Percentiles rank a stretch among this genome's conserved stretches.
Evolutionary conservation across 2,888 invertebrate species (phyloP).

Genomic region (Sisyra terminalis): DNA sequence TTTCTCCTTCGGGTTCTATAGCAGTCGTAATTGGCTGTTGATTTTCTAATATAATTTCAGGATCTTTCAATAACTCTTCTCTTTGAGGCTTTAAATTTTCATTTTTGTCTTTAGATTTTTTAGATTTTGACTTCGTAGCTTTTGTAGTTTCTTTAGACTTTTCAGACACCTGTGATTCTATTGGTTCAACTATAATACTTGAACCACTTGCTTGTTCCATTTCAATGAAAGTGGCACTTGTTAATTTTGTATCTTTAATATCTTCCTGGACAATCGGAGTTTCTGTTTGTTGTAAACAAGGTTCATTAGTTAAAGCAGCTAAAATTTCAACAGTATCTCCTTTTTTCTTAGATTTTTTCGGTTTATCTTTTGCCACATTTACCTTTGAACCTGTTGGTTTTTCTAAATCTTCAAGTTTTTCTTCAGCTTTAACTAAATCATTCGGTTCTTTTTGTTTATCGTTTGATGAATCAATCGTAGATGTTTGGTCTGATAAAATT

Average conservation of each 20-base stretch:
- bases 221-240: too few relatives aligned
- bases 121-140: not conserved
- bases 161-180: conserved; percentile 16
- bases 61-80: not conserved
- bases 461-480: not conserved
- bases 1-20: too few relatives aligned
- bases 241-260: too few relatives aligned
- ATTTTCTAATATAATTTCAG: too few relatives aligned
- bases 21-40: too few relatives aligned
- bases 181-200: conserved; percentile 18
- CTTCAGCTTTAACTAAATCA: not conserved
- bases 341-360: conserved; percentile 7
- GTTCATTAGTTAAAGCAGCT: conserved; percentile 5
- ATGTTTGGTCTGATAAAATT: too few relatives aligned
- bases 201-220: conserved; percentile 15
- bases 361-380: conserved; percentile 7
- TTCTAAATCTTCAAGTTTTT: conserved; percentile 3
- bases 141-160: conserved; percentile 4
- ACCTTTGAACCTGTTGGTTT: conserved; percentile 9
- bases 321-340: not conserved
- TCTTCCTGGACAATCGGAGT: not conserved
- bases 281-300: conserved; percentile 7
- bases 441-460: not conserved
- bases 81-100: not conserved
- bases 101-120: not conserved